Evolutionary conservation across 2,888 invertebrate species (phyloP).

Genomic region (Meteorus colon): DNA sequence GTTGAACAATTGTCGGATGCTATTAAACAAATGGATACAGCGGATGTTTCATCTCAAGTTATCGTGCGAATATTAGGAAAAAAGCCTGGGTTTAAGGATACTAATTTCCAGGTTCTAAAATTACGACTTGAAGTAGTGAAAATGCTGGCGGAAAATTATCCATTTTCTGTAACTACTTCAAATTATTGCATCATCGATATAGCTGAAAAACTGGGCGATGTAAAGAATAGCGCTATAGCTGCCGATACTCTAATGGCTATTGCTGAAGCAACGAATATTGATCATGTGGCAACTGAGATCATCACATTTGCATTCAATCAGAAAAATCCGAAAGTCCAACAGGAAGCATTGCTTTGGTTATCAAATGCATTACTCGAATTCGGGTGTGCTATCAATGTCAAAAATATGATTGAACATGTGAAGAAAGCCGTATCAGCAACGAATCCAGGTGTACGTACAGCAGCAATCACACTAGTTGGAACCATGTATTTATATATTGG

Average conservation of each 20-base stretch:
- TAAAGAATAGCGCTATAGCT: slow-evolving; percentile 83
- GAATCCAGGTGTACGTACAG: slow-evolving; percentile 87
- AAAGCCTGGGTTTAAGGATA: slow-evolving; percentile 91
- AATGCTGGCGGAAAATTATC: slow-evolving; percentile 84
- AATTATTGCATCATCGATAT: slow-evolving; percentile 86
- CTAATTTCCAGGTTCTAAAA: slow-evolving; percentile 93
- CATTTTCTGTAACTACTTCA: slow-evolving; percentile 82
- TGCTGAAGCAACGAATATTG: slow-evolving; percentile 85
- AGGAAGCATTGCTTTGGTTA: slow-evolving; percentile 89
- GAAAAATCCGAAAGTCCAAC: slow-evolving; percentile 93
- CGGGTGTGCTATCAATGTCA: slow-evolving; percentile 87
- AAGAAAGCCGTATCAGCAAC: slow-evolving; percentile 90
- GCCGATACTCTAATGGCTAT: slow-evolving; percentile 83
- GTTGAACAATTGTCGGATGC: slow-evolving; percentile 82
- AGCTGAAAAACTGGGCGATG: slow-evolving; percentile 89
- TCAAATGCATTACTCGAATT: slow-evolving; percentile 87
- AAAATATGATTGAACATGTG: slow-evolving; percentile 83
- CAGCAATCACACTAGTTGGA: slow-evolving; percentile 84
- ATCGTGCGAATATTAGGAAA: slow-evolving; percentile 83
- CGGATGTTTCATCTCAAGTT: slow-evolving; percentile 83
- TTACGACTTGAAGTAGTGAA: slow-evolving; percentile 86
- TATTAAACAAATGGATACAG: slow-evolving; percentile 78
- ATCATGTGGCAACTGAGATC: slow-evolving; percentile 83
- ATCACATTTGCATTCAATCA: slow-evolving; percentile 86
- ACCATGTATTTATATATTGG: slow-evolving; percentile 89